These are phyloP conservation scores for Hydropsyche betteni DNA, from an alignment of 2,888 invertebrate genomes.

Conservation along the genomic window DNA sequence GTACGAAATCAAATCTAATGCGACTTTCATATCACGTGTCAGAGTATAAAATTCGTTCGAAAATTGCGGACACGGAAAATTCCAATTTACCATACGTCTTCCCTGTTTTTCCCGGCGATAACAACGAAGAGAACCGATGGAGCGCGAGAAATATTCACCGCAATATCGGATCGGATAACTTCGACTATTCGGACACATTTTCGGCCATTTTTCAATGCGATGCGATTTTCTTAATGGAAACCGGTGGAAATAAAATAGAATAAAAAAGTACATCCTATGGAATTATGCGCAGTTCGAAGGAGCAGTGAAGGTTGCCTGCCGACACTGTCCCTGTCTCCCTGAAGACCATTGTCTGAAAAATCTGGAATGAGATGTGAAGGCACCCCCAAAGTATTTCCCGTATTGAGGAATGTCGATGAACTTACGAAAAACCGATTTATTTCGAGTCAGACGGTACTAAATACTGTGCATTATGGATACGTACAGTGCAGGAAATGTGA, in stretches of 20 bases:
- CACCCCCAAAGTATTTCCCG: background rate
- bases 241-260: too few species aligned
- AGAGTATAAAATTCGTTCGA: slow-evolving; percentile 12
- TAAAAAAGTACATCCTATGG: slow-evolving; percentile 7
- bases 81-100: slow-evolving; percentile 44
- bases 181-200: background rate
- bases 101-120: slow-evolving; percentile 36
- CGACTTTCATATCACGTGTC: slow-evolving; percentile 7
- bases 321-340: slow-evolving; percentile 28
- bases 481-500: too few species aligned
- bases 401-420: slow-evolving; percentile 47
- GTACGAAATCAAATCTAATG: too few species aligned
- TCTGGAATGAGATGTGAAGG: slow-evolving; percentile 29
- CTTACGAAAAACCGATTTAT: slow-evolving; percentile 39
- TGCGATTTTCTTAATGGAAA: too few species aligned
- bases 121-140: slow-evolving; percentile 29
- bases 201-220: too few species aligned
- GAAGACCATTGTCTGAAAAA: slow-evolving; percentile 30
- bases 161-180: background rate
- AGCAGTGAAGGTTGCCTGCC: slow-evolving; percentile 45
- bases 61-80: slow-evolving; percentile 28
- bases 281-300: slow-evolving; percentile 47
- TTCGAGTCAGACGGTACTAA: background rate
- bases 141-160: slow-evolving; percentile 23
- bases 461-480: too few species aligned